These are phyloP conservation scores for Crotophaga sulcirostris DNA, from an alignment of 2,113 vertebrate genomes.

Conservation along the genomic window DNA sequence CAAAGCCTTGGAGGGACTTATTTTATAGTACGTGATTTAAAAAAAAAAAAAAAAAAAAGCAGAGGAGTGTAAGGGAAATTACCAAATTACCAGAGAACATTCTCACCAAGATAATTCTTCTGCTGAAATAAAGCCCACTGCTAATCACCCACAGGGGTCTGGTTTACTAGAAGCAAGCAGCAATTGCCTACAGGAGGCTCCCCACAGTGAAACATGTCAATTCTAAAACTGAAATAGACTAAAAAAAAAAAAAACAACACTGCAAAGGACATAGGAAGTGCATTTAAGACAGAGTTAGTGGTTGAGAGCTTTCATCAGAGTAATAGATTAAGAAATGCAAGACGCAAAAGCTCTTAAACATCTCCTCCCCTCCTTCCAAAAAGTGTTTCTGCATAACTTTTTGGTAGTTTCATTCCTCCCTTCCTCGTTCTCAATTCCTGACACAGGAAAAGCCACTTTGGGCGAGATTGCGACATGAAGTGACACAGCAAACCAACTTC, in stretches of 20 bases:
- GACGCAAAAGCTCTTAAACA: not conserved
- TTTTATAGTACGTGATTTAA: not conserved
- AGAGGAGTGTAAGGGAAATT: not conserved
- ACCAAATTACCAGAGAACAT: not conserved
- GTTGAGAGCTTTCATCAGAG: not conserved
- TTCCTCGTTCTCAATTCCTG: not conserved
- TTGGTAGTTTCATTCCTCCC: not conserved
- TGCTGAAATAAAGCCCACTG: not conserved
- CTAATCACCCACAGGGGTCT: not conserved
- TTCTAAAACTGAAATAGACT: not conserved
- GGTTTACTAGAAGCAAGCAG: not conserved
- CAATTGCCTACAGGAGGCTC: not conserved
- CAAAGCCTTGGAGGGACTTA: not conserved
- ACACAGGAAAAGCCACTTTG: not conserved
- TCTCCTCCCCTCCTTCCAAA: not conserved
- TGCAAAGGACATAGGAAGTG: not conserved
- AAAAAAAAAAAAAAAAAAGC: not conserved
- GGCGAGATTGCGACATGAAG: conserved; percentile 21
- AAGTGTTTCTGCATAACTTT: not conserved
- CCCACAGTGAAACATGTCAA: not conserved
- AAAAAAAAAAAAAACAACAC: too few species aligned
- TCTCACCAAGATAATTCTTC: not conserved
- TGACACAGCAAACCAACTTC: conserved; percentile 44
- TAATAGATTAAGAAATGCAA: not conserved
- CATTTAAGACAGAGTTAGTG: not conserved